Conservation (phyloP, 2,888 invertebrate species). For the Lepidonotus clava region DNA sequence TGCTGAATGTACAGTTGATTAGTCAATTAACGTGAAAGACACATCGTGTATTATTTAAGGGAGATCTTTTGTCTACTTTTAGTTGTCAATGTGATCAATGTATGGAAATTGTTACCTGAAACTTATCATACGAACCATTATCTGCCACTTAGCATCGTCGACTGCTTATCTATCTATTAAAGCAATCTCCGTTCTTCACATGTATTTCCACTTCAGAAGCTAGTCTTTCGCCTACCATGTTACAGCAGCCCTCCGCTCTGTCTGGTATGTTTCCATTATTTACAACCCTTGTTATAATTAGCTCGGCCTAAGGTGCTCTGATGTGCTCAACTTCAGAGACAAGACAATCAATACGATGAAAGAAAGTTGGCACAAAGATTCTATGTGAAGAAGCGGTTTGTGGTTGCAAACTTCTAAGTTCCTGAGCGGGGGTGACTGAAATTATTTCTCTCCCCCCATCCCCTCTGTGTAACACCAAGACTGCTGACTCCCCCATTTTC, state of each 20-base stretch:
- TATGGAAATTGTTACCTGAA: too few species aligned
- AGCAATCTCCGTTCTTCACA: background rate
- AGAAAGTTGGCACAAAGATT: conserved; percentile 27
- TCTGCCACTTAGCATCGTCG: too few species aligned
- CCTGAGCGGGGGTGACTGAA: background rate
- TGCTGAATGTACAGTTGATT: too few species aligned
- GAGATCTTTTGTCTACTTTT: too few species aligned
- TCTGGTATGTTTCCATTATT: conserved; percentile 40
- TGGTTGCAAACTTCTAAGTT: conserved; percentile 31
- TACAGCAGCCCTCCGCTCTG: conserved; percentile 6
- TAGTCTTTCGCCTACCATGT: background rate
- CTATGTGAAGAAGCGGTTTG: conserved; percentile 41
- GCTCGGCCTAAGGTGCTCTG: background rate
- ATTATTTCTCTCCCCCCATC: background rate
- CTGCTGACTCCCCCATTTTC: background rate
- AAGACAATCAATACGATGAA: conserved; percentile 40
- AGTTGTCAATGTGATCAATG: too few species aligned
- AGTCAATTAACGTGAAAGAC: too few species aligned
- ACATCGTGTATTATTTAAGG: too few species aligned
- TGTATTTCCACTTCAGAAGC: background rate
- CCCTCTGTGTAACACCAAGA: background rate
- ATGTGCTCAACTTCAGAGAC: conserved; percentile 37
- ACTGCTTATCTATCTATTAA: too few species aligned
- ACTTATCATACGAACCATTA: too few species aligned
- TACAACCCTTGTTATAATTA: conserved; percentile 39